Base-by-base conservation (phyloP, 2,888 invertebrate genomes). In the Cryptus viduatorius region DNA sequence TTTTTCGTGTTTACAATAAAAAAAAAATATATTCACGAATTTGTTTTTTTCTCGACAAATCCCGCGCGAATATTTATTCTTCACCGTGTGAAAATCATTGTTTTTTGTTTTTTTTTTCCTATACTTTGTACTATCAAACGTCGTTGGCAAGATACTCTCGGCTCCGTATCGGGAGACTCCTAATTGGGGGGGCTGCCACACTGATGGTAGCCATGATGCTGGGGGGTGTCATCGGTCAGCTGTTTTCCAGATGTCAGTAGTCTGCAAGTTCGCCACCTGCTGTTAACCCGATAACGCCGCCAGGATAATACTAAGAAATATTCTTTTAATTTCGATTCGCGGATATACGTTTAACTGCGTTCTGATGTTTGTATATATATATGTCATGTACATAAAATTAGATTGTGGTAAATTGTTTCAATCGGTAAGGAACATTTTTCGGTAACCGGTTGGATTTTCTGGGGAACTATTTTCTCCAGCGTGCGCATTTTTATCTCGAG, bases 141-240 rank as follows among this genome's bases (percentile, higher is more conserved):
- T 65, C 61, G 73, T 16, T 65, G 24, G 59, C 59, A 56, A 56
- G 29, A 12, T 69, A 44, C 31, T 75, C 61, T 64, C 48, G 48
- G 61, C 73, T 75, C 73, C 48, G 37, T 75, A 75, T 75, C 73
- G 37, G 73, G 73, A 75, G 73, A 19, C 73, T 75, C 73, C 73
- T 75, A 64, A 64, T 75, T 75, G 64, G 31, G 31, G 61, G 31
- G 14, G 82, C 71, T 78, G 77, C 80, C 59, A 73, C 80, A 77
- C 75, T 91, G 90, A 89, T 88, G 90, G 90, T 91, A 86, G 92
- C 92, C 92, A 92, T 92, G 88, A 91, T 90, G 86, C 82, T 87
- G 72, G 87, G 86, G 87, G 87, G 87, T 87, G 87, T 87, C 85
- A 87, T 86, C 87, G 71, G 87, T 87, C 87, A 87, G 87, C 87